Base-by-base conservation (phyloP, 2,113 vertebrate genomes). In the Nycticryphes semicollaris region DNA sequence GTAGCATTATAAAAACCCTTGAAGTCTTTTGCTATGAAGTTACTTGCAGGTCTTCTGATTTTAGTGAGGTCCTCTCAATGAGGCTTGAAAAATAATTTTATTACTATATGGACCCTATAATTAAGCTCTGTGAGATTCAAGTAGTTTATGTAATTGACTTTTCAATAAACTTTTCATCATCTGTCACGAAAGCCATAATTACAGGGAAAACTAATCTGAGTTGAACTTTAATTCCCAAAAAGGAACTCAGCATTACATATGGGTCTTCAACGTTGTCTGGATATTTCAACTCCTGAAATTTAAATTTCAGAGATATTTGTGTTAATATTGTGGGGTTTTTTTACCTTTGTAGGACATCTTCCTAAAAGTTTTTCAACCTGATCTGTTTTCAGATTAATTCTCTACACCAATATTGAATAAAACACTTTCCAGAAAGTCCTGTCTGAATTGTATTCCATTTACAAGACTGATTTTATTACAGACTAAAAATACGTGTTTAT, bases 131-230 rank as follows among this genome's bases (percentile, higher is more conserved):
- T 69, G 63, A 95, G 64, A 85, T 73, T 93, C 75, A 93, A 89
- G 78, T 45, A 83, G 59, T 91, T 96, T 90, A 95, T 62, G 50
- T 66, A 97, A 97, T 86, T 90, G 37, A 54, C 43, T 93, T 93
- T 95, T 70, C 81, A 91, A 80, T 95, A 91, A 97, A 95, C 41
- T 94, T 97, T 87, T 93, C 60, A 72, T 96, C 68, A 82, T 79
- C 77, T 91, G 72, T 84, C 90, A 96, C 6, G 4, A 92, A 96
- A 96, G 80, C 28, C 74, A 67, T 83, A 94, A 97, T 95, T 95
- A 96, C 91, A 97, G n/a, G 0, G 12, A 97, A 95, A 95, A 72
- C 39, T 94, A 89, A 95, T 78, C 70, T 95, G 68, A 90, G 66
- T 81, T 89, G 45, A 63, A 95, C 56, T 75, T 18, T 87, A 96